A percentile compares a stretch with the other conserved stretches of the same genome.
phyloP scores from a whole-genome alignment of 2,888 invertebrate genomes.

The Cremastobaeus sp. region DNA sequence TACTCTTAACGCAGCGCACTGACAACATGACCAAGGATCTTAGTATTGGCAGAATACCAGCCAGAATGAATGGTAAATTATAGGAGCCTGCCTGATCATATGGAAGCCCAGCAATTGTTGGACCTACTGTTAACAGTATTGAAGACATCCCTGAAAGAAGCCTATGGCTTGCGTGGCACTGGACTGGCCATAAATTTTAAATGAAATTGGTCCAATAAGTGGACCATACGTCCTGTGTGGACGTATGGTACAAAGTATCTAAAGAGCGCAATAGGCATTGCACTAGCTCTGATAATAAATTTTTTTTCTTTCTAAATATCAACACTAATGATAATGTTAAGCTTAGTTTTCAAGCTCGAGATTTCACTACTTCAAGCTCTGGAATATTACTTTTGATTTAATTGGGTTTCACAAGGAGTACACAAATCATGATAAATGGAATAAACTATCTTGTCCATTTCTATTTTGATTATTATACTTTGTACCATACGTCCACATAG shows the following conservation, averaged over 20 bases:
- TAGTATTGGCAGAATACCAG: conserved; percentile 90
- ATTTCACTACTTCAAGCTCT: conserved; percentile 14
- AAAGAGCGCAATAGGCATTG: conserved; percentile 90
- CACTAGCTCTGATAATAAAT: conserved; percentile 91
- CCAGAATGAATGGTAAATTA: conserved; percentile 87
- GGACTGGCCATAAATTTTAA: conserved; percentile 89
- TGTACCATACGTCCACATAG: too few species aligned
- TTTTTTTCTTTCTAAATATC: conserved; percentile 89
- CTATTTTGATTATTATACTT: too few species aligned
- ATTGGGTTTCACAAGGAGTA: conserved; percentile 86
- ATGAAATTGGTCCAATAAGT: conserved; percentile 93
- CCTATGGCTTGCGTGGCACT: conserved; percentile 95
- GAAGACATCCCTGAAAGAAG: conserved; percentile 92
- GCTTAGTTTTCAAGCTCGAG: conserved; percentile 57
- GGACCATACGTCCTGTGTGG: conserved; percentile 91
- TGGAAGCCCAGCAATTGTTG: conserved; percentile 89
- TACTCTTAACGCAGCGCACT: conserved; percentile 81
- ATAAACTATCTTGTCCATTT: too few species aligned
- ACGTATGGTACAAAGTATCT: conserved; percentile 94
- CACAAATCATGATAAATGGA: conserved; percentile 85
- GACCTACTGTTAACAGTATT: conserved; percentile 90
- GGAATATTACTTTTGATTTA: conserved; percentile 71
- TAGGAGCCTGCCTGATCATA: conserved; percentile 83
- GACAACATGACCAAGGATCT: conserved; percentile 86
- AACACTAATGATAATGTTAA: conserved; percentile 84